Evolutionary conservation across 23 tunicate genomes (phyloP).

Genomic region (Phallusia fumigata): DNA sequence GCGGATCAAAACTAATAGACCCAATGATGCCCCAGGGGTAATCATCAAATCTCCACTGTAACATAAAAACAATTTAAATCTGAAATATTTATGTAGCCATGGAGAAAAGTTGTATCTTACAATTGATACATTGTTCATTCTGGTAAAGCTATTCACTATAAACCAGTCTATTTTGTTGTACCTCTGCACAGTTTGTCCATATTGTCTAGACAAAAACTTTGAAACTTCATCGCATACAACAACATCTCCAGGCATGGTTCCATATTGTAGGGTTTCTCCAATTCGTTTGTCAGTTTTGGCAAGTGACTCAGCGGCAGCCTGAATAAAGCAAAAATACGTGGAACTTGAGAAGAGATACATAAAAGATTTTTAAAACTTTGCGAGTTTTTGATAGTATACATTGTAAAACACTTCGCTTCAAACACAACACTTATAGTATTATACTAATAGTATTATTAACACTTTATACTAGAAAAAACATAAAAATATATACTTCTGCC

Average conservation of each 20-base stretch:
- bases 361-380: background rate
- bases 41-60: slow-evolving; percentile 21
- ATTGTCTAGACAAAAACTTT: slow-evolving; percentile 26
- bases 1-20: slow-evolving; percentile 29
- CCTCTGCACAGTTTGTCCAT: slow-evolving; percentile 30
- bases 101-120: background rate
- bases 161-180: background rate
- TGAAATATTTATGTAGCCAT: too few relatives aligned
- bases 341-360: too few relatives aligned
- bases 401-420: too few relatives aligned
- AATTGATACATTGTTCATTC: background rate
- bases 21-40: slow-evolving; percentile 65
- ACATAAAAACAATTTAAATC: background rate
- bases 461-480: background rate
- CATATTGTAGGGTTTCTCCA: slow-evolving; percentile 83
- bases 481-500: background rate
- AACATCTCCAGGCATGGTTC: slow-evolving; percentile 33
- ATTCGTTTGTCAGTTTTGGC: slow-evolving; percentile 10
- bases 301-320: slow-evolving; percentile 17
- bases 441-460: background rate
- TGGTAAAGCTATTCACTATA: too few relatives aligned
- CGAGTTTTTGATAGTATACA: background rate
- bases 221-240: slow-evolving; percentile 26
- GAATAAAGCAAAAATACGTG: background rate
- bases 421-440: background rate